Evolutionary conservation across 2,888 invertebrate species (phyloP), one percentile per base, ranked within the genome.

Genomic region (Lasioglossum marginatum): DNA sequence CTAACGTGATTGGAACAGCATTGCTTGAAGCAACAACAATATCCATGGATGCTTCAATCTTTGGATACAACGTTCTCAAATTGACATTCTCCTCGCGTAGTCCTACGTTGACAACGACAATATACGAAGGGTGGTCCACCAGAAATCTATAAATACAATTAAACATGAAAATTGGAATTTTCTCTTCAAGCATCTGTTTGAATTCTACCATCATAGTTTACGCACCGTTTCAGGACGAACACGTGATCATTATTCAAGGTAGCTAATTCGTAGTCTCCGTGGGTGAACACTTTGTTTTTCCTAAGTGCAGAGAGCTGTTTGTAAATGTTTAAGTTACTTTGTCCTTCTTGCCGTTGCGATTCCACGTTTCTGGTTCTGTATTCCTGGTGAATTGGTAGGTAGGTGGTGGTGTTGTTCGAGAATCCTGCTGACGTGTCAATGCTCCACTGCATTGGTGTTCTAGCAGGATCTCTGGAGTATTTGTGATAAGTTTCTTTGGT

Each of bases 391-490:
- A 92, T 79, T 16, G 93, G 93, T 10, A 93, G 86, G 79, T 92
- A 92, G 5, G 92, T 91, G 3, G 31, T 79, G 2, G 81, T 10
- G 66, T 83, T 92, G 16, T 68, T 89, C 1, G 94, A 93, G 71
- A 94, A 94, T 88, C 94, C 91, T 77, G 94, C 95, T 10, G 93
- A 92, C 31, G 43, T 79, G 6, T 87, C 68, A 23, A 87, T 82
- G 81, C 92, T 89, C 95, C 95, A 95, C 82, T 95, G 95, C 95
- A 95, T 95, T 0, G 94, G 95, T 27, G 94, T 93, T 72, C 94
- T 92, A 4, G 92, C 90, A 23, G 92, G 92, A 84, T 94, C 93
- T 81, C 93, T 90, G 23, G 92, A 90, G 63, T 87, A 90, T 19
- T 80, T 80, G n/a, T 85, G 78, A 66, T 89, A 92, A 5, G 81